A percentile compares a stretch with the other conserved stretches of the same genome.
Conservation (phyloP, 2,888 invertebrate species). For the Trachelus troglodyta region DNA sequence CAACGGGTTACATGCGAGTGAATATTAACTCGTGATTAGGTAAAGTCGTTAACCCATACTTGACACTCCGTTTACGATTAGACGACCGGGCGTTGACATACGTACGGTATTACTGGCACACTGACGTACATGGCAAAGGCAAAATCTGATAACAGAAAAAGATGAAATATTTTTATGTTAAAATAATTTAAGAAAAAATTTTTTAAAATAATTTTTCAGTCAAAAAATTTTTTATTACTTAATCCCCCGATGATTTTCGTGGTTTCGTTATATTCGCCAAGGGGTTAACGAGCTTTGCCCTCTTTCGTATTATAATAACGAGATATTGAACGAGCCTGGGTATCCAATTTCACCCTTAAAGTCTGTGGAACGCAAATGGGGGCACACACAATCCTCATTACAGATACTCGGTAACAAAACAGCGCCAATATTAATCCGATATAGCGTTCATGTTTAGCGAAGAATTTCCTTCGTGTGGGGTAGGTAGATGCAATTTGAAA, state of each 20-base stretch:
- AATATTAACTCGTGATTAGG: background rate
- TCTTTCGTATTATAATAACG: slow-evolving; percentile 58
- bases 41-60: background rate
- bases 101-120: background rate
- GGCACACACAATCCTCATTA: slow-evolving; percentile 64
- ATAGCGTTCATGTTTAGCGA: background rate
- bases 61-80: background rate
- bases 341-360: slow-evolving; percentile 63
- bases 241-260: background rate
- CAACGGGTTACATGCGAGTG: background rate
- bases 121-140: background rate
- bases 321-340: slow-evolving; percentile 54
- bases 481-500: background rate
- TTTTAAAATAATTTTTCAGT: background rate
- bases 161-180: background rate
- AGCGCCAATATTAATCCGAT: slow-evolving; percentile 2
- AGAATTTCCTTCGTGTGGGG: background rate
- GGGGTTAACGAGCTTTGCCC: slow-evolving; percentile 58
- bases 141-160: background rate
- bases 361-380: slow-evolving; percentile 28
- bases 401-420: slow-evolving; percentile 6
- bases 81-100: background rate
- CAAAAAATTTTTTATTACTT: background rate
- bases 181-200: background rate
- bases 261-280: slow-evolving; percentile 7